Evolutionary conservation across 2,113 vertebrate genomes (phyloP), one percentile per base, ranked within the genome.

Genomic region (Oncorhynchus keta): DNA sequence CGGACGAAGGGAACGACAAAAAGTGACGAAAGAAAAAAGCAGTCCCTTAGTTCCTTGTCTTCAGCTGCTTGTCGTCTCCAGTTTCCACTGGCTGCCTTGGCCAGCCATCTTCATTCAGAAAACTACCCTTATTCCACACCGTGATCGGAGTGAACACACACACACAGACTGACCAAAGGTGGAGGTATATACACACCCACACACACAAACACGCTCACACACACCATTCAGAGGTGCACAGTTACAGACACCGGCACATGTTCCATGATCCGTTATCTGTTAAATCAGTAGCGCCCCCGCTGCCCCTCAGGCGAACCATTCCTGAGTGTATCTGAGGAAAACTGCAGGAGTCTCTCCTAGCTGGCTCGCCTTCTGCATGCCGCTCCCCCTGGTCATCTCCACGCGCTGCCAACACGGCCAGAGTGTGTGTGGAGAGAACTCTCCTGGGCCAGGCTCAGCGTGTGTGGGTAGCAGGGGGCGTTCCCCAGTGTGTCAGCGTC

Each of bases 61-160:
- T 82, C 64, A 84, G 76, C 73, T 84, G 72, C 79, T 64, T 80
- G 65, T 20, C 39, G 72, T 74, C 74, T 76, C 73, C 70, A 73
- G 64, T 57, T 84, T 88, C 76, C 79, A 32, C 65, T 26, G 48
- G 7, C 55, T 66, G 18, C 72, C 83, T 3, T 28, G 20, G 55
- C 16, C 48, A 32, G 74, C 76, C 55, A 65, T 70, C 14, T 70
- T 30, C 39, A 22, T 39, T 68, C 67, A 32, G 32, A 68, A 18
- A 68, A 39, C 39, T 9, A 20, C 39, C 68, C 68, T 70, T 70
- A 70, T 70, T 70, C 32, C 68, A 22, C 18, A 48, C 18, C 1
- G 39, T 39, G 39, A 48, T 26, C 24, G 48, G 20, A 24, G 20
- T 22, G 20, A 62, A 28, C 59, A 26, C 57, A 64, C 26, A 14